Evolutionary conservation across 2,797 vertebrate species (phyloP), one percentile per base, ranked within the genome.

Genomic region (Tangara arthus): DNA sequence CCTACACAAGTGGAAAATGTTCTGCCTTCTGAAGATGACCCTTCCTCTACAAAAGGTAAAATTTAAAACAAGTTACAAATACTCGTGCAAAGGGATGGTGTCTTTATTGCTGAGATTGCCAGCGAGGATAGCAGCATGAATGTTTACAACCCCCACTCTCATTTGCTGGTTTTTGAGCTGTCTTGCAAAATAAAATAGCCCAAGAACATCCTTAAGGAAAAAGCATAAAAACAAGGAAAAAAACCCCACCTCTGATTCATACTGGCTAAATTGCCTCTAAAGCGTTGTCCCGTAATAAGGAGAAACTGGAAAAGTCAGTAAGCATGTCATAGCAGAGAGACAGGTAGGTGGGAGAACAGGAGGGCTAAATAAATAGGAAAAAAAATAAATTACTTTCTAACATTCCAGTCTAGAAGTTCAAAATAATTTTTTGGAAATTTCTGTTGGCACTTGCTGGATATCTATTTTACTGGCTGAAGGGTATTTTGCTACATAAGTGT

Each of bases 61-160:
- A 80, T 44, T 55, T 49, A 22, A 37, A 57, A 1, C 32, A 69
- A 76, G 11, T 42, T 52, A 30, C 15, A 76, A 84, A 76, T 72
- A 57, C 12, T 46, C 63, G 17, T 84, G 39, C 39, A 82, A 34
- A 87, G 3, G 12, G 21, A n/a, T 46, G 15, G 4, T 34, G 50
- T n/a, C 18, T 68, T 87, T 7, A 6, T 21, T 50, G 52, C 35
- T 23, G 27, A 15, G 26, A 61, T 13, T 47, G 41, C 35, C 63
- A 57, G 28, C 0, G 0, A 39, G 28, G 37, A 91, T 6, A 69
- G 32, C 11, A 39, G 21, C 27, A 56, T 6, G 34, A 68, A 60
- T 0, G 0, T 21, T 42, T 26, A 26, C 28, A 75, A 6, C 4
- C 32, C 37, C 39, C 20, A 18, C 4, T 75, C 16, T 46, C 15